These are phyloP conservation scores for Esox lucius DNA, from an alignment of 2,797 vertebrate species.

Conservation along the genomic window DNA sequence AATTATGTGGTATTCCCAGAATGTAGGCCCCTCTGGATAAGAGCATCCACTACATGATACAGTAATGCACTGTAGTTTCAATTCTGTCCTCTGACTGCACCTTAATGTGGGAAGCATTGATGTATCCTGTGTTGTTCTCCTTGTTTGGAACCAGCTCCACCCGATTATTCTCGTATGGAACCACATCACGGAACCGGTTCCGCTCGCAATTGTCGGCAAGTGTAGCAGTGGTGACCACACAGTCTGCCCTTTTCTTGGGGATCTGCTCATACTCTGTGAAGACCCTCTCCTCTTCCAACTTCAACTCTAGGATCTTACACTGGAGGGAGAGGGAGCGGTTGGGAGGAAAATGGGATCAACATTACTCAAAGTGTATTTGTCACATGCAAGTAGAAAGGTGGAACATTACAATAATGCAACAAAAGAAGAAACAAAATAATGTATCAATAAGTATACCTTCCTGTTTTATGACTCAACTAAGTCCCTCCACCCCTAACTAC, in stretches of 20 bases:
- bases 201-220: constrained; percentile 90
- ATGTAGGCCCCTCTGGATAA: no score
- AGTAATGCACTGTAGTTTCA: background rate
- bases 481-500: no score
- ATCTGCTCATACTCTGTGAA: constrained; percentile 96
- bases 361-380: no score
- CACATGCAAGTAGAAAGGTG: no score
- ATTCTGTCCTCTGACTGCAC: constrained; percentile 57
- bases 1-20: no score
- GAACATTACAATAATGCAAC: background rate
- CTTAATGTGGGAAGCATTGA: constrained; percentile 97
- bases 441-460: no score
- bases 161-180: constrained; percentile 93
- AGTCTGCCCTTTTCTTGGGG: constrained; percentile 87
- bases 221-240: constrained; percentile 80
- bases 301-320: constrained; percentile 90
- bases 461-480: no score
- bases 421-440: no score
- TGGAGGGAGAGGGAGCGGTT: constrained; percentile 48
- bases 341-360: constrained; percentile 6
- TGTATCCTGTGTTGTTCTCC: constrained; percentile 96
- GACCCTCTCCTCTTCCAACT: constrained; percentile 90
- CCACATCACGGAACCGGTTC: constrained; percentile 89
- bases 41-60: no score
- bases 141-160: constrained; percentile 95